Base-by-base conservation (phyloP, 1,140 invertebrate genomes). In the Danaus plexippus region DNA sequence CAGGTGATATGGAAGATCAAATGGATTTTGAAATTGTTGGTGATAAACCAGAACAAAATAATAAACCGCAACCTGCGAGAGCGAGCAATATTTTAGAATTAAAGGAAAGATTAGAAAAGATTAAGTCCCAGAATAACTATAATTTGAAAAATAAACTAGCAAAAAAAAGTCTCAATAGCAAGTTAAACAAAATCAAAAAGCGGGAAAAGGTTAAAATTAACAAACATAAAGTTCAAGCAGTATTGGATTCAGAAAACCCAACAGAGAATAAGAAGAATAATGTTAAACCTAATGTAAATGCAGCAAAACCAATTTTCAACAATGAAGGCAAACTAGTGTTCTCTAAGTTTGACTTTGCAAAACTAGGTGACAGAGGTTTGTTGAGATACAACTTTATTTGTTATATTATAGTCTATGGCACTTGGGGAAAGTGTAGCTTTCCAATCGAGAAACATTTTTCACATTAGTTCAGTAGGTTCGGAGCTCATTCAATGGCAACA, bases 301-400 rank as follows among this genome's bases (percentile, higher is more conserved):
- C 88, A 43, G 63, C 74, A 41, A 93, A 94, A 78, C 92, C 92
- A 43, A 88, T 94, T 32, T 94, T 92, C 64, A 94, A 94, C 75
- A 92, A 90, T 58, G 91, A 94, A 63, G 93, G 92, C 9, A 93
- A 94, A 86, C 90, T 95, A 79, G 93, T 95, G 9, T 95, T 94
- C 75, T 94, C 92, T 51, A 95, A 94, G 84, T 94, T 95, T 89
- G 93, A 95, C 68, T 95, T 95, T 80, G 90, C 91, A 22, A 82
- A 73, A 61, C 45, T 75, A 66, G 80, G 77, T 11, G 61, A 72
- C 12, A 73, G 68, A 73, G 80, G 82, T 85, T 64, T 56, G 58
- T 58, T 15, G 5, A 7, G 22, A 32, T 32, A 32, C 22, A 32
- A 32, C 22, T 32, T 32, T 32, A 32, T 32, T 32, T 32, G 1